These are phyloP conservation scores for Macrophya annulata DNA, from an alignment of 2,888 invertebrate species.

Conservation along the genomic window DNA sequence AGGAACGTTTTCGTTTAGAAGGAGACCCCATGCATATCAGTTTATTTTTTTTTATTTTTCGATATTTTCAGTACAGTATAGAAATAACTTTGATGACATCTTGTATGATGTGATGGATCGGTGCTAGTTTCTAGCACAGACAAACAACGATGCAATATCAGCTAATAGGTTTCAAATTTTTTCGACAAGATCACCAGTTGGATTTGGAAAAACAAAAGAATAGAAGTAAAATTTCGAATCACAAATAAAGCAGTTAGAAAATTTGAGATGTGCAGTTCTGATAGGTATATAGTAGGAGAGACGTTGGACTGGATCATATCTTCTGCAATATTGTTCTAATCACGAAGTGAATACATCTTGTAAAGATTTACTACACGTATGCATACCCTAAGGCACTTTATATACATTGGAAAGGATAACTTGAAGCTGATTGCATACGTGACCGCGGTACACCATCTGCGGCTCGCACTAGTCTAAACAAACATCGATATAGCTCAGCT, in stretches of 20 bases:
- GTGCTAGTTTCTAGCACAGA: no score
- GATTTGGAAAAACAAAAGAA: background rate
- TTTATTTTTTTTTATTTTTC: background rate
- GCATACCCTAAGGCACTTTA: background rate
- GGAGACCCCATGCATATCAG: no score
- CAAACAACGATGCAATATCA: no score
- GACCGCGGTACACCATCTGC: conserved; percentile 70
- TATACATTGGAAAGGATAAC: conserved; percentile 25
- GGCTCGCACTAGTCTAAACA: conserved; percentile 69
- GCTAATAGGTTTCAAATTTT: background rate
- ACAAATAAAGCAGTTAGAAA: background rate
- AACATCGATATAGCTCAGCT: conserved; percentile 71
- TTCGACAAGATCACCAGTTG: background rate
- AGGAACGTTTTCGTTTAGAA: background rate
- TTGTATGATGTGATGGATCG: no score
- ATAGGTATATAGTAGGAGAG: background rate
- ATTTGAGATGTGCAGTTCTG: background rate
- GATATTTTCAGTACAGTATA: background rate
- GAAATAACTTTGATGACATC: no score
- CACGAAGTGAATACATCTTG: background rate
- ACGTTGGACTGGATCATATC: background rate
- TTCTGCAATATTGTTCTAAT: conserved; percentile 20
- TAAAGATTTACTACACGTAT: background rate
- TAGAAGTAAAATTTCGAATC: no score
- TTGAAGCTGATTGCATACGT: conserved; percentile 64